Percentiles rank a stretch among this genome's conserved stretches.
Conservation (phyloP, 37 sponge, comb jelly and placozoan genomes). For the Corticium candelabrum region DNA sequence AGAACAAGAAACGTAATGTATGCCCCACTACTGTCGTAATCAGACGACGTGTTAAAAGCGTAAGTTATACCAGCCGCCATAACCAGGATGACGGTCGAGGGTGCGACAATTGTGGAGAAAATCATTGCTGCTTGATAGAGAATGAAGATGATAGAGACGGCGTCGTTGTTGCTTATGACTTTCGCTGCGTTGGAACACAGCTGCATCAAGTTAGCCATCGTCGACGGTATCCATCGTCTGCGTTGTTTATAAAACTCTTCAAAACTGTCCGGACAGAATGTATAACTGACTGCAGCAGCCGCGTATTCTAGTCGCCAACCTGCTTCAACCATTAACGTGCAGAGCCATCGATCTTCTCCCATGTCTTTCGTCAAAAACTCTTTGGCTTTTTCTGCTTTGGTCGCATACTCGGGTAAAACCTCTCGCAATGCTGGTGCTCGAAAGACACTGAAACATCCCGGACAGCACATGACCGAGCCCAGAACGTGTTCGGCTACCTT, state of each 20-base stretch:
- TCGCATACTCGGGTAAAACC: conserved; percentile 53
- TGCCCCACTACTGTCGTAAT: too few relatives aligned
- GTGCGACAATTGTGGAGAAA: conserved; percentile 61
- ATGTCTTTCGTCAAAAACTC: conserved; percentile 90
- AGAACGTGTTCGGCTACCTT: conserved; percentile 50
- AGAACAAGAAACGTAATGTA: too few relatives aligned
- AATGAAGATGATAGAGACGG: conserved; percentile 53
- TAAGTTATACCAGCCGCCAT: conserved; percentile 51
- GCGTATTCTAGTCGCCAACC: conserved; percentile 76
- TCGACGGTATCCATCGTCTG: conserved; percentile 80
- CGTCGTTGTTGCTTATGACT: conserved; percentile 47
- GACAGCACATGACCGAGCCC: conserved; percentile 84
- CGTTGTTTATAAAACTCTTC: conserved; percentile 85
- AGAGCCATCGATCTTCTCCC: conserved; percentile 94
- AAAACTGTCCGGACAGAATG: conserved; percentile 67
- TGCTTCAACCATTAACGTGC: conserved; percentile 68
- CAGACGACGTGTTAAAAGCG: conserved; percentile 44
- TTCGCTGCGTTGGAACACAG: conserved; percentile 26
- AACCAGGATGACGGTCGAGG: conserved; percentile 63
- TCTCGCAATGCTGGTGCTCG: conserved; percentile 56
- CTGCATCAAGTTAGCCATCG: conserved; percentile 62
- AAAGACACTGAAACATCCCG: conserved; percentile 79
- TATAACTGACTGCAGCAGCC: conserved; percentile 61
- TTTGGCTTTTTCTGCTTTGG: conserved; percentile 32
- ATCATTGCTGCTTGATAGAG: conserved; percentile 59